Evolutionary conservation across 2,888 invertebrate genomes (phyloP), one percentile per base, ranked within the genome.

Genomic region (Geophilus truncorum): DNA sequence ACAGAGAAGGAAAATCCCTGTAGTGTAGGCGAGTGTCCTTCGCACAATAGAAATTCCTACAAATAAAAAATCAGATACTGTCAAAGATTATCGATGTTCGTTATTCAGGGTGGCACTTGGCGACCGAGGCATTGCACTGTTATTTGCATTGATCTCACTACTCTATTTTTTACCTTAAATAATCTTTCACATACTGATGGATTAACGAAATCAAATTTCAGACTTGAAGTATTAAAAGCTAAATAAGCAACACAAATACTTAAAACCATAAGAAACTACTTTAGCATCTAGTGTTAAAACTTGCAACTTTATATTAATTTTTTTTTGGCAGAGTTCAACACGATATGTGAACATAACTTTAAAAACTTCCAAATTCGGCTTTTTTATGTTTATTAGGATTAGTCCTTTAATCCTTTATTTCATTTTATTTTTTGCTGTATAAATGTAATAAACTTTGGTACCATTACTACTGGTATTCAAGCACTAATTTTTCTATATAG

Each of bases 41-140:
- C 51, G 28, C 28, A 70, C 70, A 70, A 70, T 70, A 70, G 70
- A 70, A 70, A 28, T 70, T 28, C 28, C 28, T 70, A 10, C 3
- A 70, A 70, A 28, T 28, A 70, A 70, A n/a, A n/a, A 12, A 12
- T 70, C 70, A 70, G 25, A 23, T 70, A 9, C 70, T 70, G 70
- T 70, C 70, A 70, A 70, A 70, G 70, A 70, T 70, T 70, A 70
- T 70, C 70, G 70, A 70, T 62, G 21, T 23, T 62, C 23, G 57
- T 70, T 70, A 70, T 25, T 70, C 70, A 70, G n/a, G 10, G 70
- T 70, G 70, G 10, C 70, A 25, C 70, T 70, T 70, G 28, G 28
- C 28, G 23, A 70, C 70, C 15, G 70, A 70, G 28, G 23, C 70
- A 70, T 70, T 70, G 70, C 70, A 70, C 70, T 70, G 12, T 40